Evolutionary conservation across 2,888 invertebrate species (phyloP).

Genomic region (Synanthedon tipuliformis): DNA sequence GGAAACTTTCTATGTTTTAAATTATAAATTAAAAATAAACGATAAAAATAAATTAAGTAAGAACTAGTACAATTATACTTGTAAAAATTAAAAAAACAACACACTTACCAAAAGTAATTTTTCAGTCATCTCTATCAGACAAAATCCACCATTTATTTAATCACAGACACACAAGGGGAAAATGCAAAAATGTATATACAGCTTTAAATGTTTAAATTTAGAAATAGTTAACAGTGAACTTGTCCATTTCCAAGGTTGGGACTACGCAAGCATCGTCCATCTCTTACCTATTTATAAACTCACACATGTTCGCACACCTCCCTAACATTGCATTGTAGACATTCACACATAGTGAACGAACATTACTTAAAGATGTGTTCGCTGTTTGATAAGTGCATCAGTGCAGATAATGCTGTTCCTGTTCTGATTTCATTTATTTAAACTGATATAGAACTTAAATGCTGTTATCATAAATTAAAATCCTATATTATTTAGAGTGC

Average conservation of each 20-base stretch:
- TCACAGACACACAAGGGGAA: not conserved
- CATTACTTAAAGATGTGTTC: not conserved
- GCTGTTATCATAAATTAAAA: too few relatives aligned
- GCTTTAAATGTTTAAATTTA: constrained; percentile 1
- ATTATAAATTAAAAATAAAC: too few relatives aligned
- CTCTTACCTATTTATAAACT: constrained; percentile 62
- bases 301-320: constrained; percentile 23
- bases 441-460: too few relatives aligned
- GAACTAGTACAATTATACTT: too few relatives aligned
- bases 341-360: not conserved
- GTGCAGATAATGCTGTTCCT: not conserved
- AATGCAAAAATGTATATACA: not conserved
- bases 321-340: not conserved
- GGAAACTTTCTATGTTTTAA: too few relatives aligned
- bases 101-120: not conserved
- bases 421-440: too few relatives aligned
- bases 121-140: not conserved
- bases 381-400: not conserved
- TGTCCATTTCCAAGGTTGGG: constrained; percentile 62
- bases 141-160: not conserved
- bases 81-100: too few relatives aligned
- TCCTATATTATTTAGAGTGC: too few relatives aligned
- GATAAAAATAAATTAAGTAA: too few relatives aligned
- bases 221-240: constrained; percentile 12
- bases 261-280: constrained; percentile 37